phyloP scores from a whole-genome alignment of 1,140 invertebrate species.

The Drosophila asahinai region DNA sequence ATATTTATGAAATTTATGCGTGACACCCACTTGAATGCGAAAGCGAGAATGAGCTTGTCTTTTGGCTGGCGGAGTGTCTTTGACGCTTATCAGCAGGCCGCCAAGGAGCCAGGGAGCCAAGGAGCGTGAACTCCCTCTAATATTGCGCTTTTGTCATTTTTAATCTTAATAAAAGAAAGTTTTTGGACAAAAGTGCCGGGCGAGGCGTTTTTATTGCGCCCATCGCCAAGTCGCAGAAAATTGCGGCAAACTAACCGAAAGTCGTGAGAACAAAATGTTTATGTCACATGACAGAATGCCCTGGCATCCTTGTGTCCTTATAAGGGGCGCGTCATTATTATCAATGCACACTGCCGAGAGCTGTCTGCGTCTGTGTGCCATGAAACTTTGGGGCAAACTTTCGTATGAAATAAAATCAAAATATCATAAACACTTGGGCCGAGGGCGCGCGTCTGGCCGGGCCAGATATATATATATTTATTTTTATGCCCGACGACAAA shows the following conservation, averaged over 20 bases:
- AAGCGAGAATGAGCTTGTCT: constrained; percentile 43
- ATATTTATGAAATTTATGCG: constrained; percentile 84
- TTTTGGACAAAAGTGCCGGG: constrained; percentile 49
- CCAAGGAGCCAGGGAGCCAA: constrained; percentile 36
- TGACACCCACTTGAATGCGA: constrained; percentile 78
- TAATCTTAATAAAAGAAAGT: constrained; percentile 81
- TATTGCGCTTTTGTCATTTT: constrained; percentile 72
- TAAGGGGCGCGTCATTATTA: constrained; percentile 54
- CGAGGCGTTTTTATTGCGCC: constrained; percentile 65
- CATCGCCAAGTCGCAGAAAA: constrained; percentile 10
- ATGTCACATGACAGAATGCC: constrained; percentile 57
- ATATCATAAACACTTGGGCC: constrained; percentile 78
- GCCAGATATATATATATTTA: constrained; percentile 48
- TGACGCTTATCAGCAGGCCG: constrained; percentile 73
- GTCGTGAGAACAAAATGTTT: constrained; percentile 55
- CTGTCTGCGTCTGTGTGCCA: not conserved
- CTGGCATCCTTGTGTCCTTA: constrained; percentile 3
- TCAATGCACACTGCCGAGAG: constrained; percentile 49
- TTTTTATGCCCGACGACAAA: constrained; percentile 51
- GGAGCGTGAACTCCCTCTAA: constrained; percentile 42
- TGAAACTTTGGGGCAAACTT: constrained; percentile 44
- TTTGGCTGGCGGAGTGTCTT: constrained; percentile 24
- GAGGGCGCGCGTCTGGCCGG: constrained; percentile 39
- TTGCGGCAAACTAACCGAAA: constrained; percentile 50
- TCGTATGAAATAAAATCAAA: constrained; percentile 74